Evolutionary conservation across 37 sponge, comb jelly and placozoan genomes (phyloP).

Genomic region (Eunapius fragilis): DNA sequence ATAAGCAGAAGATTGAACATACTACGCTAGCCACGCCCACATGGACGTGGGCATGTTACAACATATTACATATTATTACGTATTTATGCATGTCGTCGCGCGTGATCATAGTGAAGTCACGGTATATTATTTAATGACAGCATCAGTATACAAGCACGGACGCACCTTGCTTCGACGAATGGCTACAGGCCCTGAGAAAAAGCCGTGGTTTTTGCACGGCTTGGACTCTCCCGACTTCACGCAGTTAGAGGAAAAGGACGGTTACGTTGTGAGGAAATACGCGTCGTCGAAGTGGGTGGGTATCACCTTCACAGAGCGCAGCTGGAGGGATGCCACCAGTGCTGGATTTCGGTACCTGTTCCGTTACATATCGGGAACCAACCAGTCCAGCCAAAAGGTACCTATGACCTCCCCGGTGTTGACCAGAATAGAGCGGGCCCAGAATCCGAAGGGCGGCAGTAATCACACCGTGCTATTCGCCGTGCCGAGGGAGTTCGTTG

Average conservation of each 20-base stretch:
- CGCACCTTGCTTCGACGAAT: background rate
- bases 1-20: no score
- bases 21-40: no score
- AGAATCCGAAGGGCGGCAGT: background rate
- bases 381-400: background rate
- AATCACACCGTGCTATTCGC: background rate
- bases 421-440: background rate
- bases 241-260: background rate
- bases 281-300: background rate
- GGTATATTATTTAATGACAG: background rate
- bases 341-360: conserved; percentile 1
- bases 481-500: background rate
- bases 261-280: conserved; percentile 6
- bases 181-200: background rate
- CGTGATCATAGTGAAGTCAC: background rate
- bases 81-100: background rate
- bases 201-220: background rate
- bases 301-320: background rate
- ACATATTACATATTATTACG: background rate
- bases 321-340: background rate
- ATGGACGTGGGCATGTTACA: no score
- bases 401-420: conserved; percentile 2
- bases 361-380: conserved; percentile 13
- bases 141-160: background rate
- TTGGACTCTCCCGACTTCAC: background rate